phyloP scores from a whole-genome alignment of 2,888 invertebrate genomes.

The Caenorhabditis plicata region DNA sequence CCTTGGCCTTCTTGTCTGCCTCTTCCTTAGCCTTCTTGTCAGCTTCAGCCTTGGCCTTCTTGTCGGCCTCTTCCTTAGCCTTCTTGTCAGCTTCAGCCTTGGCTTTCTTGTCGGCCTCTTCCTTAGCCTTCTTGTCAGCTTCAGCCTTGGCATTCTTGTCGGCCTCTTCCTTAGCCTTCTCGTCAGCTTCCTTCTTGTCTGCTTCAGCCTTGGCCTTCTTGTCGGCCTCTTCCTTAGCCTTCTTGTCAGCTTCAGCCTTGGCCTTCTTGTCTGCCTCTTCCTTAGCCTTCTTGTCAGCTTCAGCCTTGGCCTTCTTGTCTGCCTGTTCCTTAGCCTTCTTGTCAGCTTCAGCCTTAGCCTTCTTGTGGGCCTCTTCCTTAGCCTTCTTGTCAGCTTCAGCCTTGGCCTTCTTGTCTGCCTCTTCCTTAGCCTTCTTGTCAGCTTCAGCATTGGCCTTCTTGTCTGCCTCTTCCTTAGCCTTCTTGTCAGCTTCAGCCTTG shows the following conservation, averaged over 20 bases:
- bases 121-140: background rate
- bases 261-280: background rate
- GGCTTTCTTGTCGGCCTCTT: background rate
- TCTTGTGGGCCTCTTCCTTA: too few species aligned
- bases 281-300: background rate
- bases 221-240: background rate
- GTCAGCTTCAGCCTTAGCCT: background rate
- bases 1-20: background rate
- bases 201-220: too few species aligned
- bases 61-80: background rate
- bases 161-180: background rate
- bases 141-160: background rate
- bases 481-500: background rate
- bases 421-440: slow-evolving; percentile 5
- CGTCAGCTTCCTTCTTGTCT: background rate
- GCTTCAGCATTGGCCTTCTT: background rate
- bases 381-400: slow-evolving; percentile 8
- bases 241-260: background rate
- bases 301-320: background rate
- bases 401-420: slow-evolving; percentile 8
- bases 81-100: background rate
- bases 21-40: too few species aligned
- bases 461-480: background rate
- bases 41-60: slow-evolving; percentile 2
- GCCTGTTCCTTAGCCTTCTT: background rate